Base-by-base conservation (phyloP, 2,888 invertebrate species). In the Apocheima hispidaria region DNA sequence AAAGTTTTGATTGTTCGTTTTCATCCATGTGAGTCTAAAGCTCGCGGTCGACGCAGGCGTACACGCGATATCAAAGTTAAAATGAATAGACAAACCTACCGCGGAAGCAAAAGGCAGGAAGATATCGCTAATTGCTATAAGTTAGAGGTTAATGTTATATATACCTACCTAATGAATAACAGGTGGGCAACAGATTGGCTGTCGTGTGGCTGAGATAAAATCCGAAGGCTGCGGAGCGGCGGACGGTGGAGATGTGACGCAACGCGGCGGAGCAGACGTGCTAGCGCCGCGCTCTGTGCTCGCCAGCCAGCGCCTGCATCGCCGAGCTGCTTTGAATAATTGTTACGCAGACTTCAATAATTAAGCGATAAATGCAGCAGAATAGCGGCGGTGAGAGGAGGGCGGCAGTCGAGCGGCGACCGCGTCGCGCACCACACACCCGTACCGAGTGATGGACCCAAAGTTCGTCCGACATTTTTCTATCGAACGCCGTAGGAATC, bases 401-500 rank as follows among this genome's bases (percentile, higher is more conserved):
- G 84, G 87, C 88, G 89, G 88, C 92, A 92, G 92, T 90, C 88
- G 90, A 88, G 86, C 84, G 82, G 83, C 83, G 83, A 80, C 89
- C 89, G 92, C 84, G 90, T 87, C 82, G 85, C 90, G 90, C 78
- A 84, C 76, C 86, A 87, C 87, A 91, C 90, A 86, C 79, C 82
- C 86, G 88, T 76, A 81, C 66, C 83, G 80, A 86, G 87, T 87
- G 89, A 88, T 88, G 87, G 82, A 85, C 83, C 84, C 78, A 78
- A 86, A 84, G 85, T 83, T 86, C 78, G 81, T 86, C 88, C 93
- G 91, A 93, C 93, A 93, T 94, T 93, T 93, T 94, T 93, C 93
- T 90, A 90, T 90, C 92, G 90, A 92, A 93, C 93, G 90, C 91
- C 91, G 91, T 93, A 94, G 94, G 94, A 93, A 94, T 94, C 94